Percentiles rank a stretch among this genome's conserved stretches.
Evolutionary conservation across 2,888 invertebrate genomes (phyloP).

Genomic region (Sminthurides aquaticus): DNA sequence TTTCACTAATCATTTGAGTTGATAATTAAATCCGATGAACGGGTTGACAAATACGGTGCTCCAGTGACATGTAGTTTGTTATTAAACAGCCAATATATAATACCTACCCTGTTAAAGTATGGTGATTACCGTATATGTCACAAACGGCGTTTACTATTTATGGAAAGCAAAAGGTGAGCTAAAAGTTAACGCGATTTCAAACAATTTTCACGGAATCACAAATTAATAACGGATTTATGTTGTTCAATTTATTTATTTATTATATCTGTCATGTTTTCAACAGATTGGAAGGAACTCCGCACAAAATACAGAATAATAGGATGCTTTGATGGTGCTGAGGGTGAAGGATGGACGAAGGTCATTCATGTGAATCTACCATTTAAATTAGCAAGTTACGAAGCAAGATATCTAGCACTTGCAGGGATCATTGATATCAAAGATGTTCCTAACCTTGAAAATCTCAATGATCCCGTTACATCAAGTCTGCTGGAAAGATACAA

Average conservation of each 20-base stretch:
- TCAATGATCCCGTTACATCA: neutral
- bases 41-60: too few relatives aligned
- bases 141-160: constrained; percentile 55
- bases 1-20: too few relatives aligned
- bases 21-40: too few relatives aligned
- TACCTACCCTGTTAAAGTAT: neutral
- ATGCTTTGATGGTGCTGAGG: constrained; percentile 58
- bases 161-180: constrained; percentile 60
- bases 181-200: neutral
- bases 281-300: constrained; percentile 67
- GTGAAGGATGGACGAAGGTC: constrained; percentile 22
- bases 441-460: constrained; percentile 24
- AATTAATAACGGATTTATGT: neutral
- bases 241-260: neutral
- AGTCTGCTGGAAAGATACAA: neutral
- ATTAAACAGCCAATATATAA: too few relatives aligned
- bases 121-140: constrained; percentile 29
- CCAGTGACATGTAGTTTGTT: too few relatives aligned
- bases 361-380: constrained; percentile 30
- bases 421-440: constrained; percentile 27
- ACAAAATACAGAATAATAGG: constrained; percentile 69
- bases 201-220: neutral
- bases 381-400: constrained; percentile 29
- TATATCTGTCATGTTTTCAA: too few relatives aligned
- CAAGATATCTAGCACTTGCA: constrained; percentile 29